Evolutionary conservation across 2,888 invertebrate species (phyloP), one percentile per base, ranked within the genome.

Genomic region (Horisme vitalbata): DNA sequence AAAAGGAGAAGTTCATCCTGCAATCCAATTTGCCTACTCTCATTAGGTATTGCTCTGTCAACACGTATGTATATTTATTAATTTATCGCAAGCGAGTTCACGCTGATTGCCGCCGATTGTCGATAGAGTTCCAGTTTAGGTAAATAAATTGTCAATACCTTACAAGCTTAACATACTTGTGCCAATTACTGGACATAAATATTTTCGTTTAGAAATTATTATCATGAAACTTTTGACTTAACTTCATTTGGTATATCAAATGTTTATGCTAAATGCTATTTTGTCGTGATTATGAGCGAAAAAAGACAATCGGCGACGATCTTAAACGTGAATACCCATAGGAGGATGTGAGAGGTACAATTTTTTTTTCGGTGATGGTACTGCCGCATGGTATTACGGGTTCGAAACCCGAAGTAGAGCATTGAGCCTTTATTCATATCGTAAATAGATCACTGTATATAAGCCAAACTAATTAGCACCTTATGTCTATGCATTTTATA

Each of bases 1-100:
- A 94, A 75, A 94, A 95, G 77, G 95, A 96, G 76, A 96, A 95
- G 79, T 95, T 94, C 52, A 91, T 95, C 47, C 86, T 96, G 56
- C 95, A 96, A 15, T 94, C 94, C 37, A 93, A 94, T 49, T 88
- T 96, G 67, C 96, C 96, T 21, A 94, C 94, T 53, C 91, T 96
- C 49, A 94, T 95, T 52, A 79, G 88, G 88, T 59, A 59, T 59
- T 59, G 56, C 81, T 57, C 55, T 43, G 46, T 57, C 46, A 53
- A 59, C 57, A 57, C 55, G 56, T 55, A 59, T 55, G 57, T 55
- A 59, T 45, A 32, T 46, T 47, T 18, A 36, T 41, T 51, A 45
- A 28, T 33, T 28, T 44, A 35, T 36, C 28, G 28, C 26, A 23
- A 2, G 14, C 21, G 24, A 10, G 13, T 27, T 20, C 37, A 20